Base-by-base conservation (phyloP, 2,797 vertebrate genomes). In the Karalla daura region DNA sequence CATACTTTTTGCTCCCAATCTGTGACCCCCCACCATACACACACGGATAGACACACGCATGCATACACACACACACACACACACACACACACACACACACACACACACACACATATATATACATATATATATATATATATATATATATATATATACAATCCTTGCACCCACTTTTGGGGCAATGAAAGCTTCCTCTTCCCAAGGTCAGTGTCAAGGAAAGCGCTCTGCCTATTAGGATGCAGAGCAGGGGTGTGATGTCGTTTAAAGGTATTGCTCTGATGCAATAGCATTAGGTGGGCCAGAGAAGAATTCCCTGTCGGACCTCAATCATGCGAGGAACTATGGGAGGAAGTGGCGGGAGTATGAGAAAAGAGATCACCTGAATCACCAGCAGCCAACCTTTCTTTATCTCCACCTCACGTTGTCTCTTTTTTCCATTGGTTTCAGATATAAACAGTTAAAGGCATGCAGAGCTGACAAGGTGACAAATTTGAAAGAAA, bases 241-340 rank as follows among this genome's bases (percentile, higher is more conserved):
- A 97, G 95, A 96, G 96, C 95, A 95, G 92, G 94, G 75, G 91
- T 89, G 91, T 89, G 77, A 86, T 91, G 87, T 94, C 94, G 94
- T 96, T 96, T 96, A 96, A 95, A 95, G 94, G 95, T 95, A 95
- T 96, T 96, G 95, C 96, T 96, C 93, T 94, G 93, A 95, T 96
- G 95, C 95, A 96, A 95, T 96, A 95, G 95, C 95, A 95, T 97
- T 95, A 96, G 95, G 95, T 93, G 92, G 96, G 92, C 94, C 94
- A 93, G 93, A 92, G 91, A 95, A 92, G 94, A 95, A 94, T 94
- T 78, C 83, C 92, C 93, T 87, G 88, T 86, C 89, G 93, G 95
- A 97, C 95, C 96, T 96, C 95, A 95, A 96, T 96, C 96, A 95
- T 89, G 83, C 76, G 80, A 75, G 82, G 90, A 92, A 83, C 89